Evolutionary conservation across 2,113 vertebrate genomes (phyloP), one percentile per base, ranked within the genome.

Genomic region (Bos javanicus): DNA sequence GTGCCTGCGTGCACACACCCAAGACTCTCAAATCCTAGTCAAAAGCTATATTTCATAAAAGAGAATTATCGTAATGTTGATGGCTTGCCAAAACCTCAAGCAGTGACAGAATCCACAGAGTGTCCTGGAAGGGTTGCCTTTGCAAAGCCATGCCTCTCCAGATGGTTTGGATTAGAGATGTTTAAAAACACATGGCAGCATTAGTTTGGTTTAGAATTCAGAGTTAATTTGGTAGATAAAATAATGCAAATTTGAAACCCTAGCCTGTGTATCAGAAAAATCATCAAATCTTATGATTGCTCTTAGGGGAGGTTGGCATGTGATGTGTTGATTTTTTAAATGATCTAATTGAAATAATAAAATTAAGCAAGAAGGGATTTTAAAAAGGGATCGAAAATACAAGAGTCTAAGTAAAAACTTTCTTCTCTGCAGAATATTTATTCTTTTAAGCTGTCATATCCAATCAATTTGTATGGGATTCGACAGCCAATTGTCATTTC

Each of bases 81-180:
- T 98, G 98, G 98, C 95, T 98, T 99, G 99, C 99, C 99, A 99
- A 98, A 99, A 99, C 99, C 99, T 97, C 99, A 99, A 99, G 97
- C 96, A 99, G 99, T 99, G 99, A 99, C 99, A 99, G 99, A 99
- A 99, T 99, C 99, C 98, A 98, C 99, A 99, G 98, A 99, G 99
- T 99, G 99, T 99, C 99, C 99, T 99, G 99, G 99, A 99, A 99
- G 98, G 98, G 99, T 99, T 99, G 99, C 98, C 98, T 99, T 99
- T 99, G 98, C 98, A 99, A 99, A 99, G 99, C 98, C 98, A 98
- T 98, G 97, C 76, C 98, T 98, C 98, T 97, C 98, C 99, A 99
- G 99, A 99, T 99, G 99, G 99, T 99, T 99, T 99, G 98, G 98
- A 99, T 99, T 99, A 99, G 98, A 98, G 98, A 96, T 99, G 98